Base-by-base conservation (phyloP, 1,140 invertebrate species). In the Drosophila mojavensis region DNA sequence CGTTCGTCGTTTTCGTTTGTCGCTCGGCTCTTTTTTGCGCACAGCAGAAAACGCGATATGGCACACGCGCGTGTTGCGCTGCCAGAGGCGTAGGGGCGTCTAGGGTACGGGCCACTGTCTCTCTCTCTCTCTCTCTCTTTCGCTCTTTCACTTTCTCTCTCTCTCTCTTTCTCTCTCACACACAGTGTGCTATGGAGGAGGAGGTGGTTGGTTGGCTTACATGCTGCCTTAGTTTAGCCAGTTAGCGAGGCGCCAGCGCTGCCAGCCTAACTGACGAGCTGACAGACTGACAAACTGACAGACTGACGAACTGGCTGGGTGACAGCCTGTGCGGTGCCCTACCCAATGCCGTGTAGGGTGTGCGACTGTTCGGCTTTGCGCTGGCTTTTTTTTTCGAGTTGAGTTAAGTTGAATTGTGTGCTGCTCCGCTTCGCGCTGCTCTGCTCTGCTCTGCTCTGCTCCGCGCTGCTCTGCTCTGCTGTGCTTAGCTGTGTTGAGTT, bases 21-120 rank as follows among this genome's bases (percentile, higher is more conserved):
- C 58, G 69, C 36, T 85, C 79, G 82, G 81, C 73, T 83, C 73
- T 54, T 82, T 79, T 88, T 79, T 88, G 83, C 83, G 83, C 79
- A 84, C 81, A 73, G 55, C 68, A 84, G 81, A 81, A 84, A 84
- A 77, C 77, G 73, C 75, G 79, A 82, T 78, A 63, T 75, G 79
- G 81, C 80, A 78, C 80, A 81, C 80, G 79, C 71, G 65, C 71
- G 51, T 74, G 51, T 39, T 58, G 65, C 36, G 65, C 43, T 62
- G 51, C 65, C 71, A 74, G 65, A 56, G 56, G 54, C 64, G 54
- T 60, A 43, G 24, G 26, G 47, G 55, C 48, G 47, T 50, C 48
- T 45, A 54, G 56, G 39, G 45, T 58, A 43, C 20, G 41, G 33
- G 24, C 41, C 26, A 50, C 33, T 50, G 33, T 58, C 43, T 58